Evolutionary conservation across 2,888 invertebrate species (phyloP).

Genomic region (Taenaris catops): DNA sequence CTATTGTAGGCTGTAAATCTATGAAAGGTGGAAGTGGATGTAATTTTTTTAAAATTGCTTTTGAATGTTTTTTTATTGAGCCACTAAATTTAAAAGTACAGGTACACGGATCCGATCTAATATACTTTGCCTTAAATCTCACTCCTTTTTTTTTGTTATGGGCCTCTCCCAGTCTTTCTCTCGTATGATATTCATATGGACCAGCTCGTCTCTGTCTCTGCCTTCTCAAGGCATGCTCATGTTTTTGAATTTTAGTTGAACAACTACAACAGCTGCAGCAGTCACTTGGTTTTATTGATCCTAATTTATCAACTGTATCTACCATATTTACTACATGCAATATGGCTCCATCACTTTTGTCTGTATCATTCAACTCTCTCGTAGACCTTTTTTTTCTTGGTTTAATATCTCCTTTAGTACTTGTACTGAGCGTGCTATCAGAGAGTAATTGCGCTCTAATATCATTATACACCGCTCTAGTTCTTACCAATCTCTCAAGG

Average conservation of each 20-base stretch:
- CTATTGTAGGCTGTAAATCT: constrained; percentile 12
- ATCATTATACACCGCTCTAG: constrained; percentile 48
- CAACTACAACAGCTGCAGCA: constrained; percentile 51
- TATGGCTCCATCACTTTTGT: constrained; percentile 31
- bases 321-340: constrained; percentile 38
- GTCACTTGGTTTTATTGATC: constrained; percentile 32
- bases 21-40: constrained; percentile 13
- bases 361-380: constrained; percentile 24
- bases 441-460: constrained; percentile 41
- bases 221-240: constrained; percentile 21
- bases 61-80: constrained; percentile 28
- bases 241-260: constrained; percentile 28
- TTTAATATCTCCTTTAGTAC: constrained; percentile 31
- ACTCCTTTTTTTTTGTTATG: constrained; percentile 24
- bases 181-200: constrained; percentile 15
- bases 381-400: constrained; percentile 18
- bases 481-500: constrained; percentile 42
- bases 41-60: constrained; percentile 25
- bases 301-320: constrained; percentile 36
- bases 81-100: constrained; percentile 35
- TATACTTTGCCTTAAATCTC: constrained; percentile 36
- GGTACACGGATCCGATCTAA: constrained; percentile 49
- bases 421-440: constrained; percentile 32
- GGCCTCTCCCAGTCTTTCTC: constrained; percentile 25
- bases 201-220: constrained; percentile 24